Evolutionary conservation across 2,797 vertebrate genomes (phyloP).

Genomic region (Sphaeramia orbicularis): DNA sequence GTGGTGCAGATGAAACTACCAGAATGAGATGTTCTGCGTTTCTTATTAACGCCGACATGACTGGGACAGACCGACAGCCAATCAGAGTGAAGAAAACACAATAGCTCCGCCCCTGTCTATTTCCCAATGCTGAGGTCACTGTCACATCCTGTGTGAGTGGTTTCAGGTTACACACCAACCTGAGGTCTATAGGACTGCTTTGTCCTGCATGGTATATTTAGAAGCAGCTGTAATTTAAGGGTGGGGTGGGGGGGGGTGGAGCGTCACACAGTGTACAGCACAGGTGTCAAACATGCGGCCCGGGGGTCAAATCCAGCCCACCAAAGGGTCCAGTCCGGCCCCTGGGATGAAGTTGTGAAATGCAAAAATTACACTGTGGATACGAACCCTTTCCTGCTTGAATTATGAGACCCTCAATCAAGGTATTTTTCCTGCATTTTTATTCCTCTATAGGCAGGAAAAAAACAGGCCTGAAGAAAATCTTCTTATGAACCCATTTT

Average conservation of each 20-base stretch:
- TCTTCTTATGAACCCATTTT: too few relatives aligned
- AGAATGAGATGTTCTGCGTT: not conserved
- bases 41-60: conserved; percentile 59
- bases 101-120: conserved; percentile 50
- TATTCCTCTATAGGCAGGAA: too few relatives aligned
- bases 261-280: conserved; percentile 24
- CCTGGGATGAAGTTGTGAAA: too few relatives aligned
- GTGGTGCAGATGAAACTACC: conserved; percentile 7
- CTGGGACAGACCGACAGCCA: conserved; percentile 29
- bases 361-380: too few relatives aligned
- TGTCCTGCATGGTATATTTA: conserved; percentile 75
- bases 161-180: conserved; percentile 67
- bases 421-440: too few relatives aligned
- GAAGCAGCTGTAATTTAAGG: conserved; percentile 45
- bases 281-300: too few relatives aligned
- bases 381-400: too few relatives aligned
- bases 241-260: not conserved
- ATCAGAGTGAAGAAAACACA: conserved; percentile 21
- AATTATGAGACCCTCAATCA: too few relatives aligned
- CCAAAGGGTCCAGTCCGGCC: too few relatives aligned
- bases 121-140: conserved; percentile 57
- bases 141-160: conserved; percentile 29
- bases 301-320: too few relatives aligned
- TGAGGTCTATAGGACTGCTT: conserved; percentile 54
- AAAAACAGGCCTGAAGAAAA: too few relatives aligned